A percentile compares a stretch with the other conserved stretches of the same genome.
Evolutionary conservation across 1,140 invertebrate genomes (phyloP).

Genomic region (Cherax destructor): DNA sequence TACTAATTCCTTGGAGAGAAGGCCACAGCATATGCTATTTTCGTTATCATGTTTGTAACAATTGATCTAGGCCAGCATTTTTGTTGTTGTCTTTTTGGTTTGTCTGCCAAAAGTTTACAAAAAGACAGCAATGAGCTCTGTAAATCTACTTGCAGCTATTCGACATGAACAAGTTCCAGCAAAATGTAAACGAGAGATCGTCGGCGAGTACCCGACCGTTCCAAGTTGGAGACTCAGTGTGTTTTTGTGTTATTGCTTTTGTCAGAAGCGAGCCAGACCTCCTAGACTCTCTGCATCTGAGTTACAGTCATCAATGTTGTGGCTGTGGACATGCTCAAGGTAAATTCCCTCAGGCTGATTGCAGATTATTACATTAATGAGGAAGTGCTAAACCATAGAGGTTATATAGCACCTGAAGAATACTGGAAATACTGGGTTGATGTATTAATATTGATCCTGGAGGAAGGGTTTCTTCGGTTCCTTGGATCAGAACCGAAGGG

Average conservation of each 20-base stretch:
- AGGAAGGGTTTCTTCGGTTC: not conserved
- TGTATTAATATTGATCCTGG: not conserved
- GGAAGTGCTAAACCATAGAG: too few relatives aligned
- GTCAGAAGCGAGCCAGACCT: constrained; percentile 90
- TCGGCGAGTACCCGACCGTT: constrained; percentile 93
- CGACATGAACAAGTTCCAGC: constrained; percentile 98
- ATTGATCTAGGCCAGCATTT: too few relatives aligned
- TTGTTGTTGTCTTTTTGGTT: too few relatives aligned
- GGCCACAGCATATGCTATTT: too few relatives aligned
- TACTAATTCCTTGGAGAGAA: too few relatives aligned
- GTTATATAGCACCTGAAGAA: too few relatives aligned
- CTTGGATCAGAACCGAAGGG: not conserved
- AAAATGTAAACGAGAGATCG: constrained; percentile 93
- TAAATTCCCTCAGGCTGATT: constrained; percentile 75
- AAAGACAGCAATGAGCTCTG: too few relatives aligned
- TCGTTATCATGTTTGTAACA: too few relatives aligned
- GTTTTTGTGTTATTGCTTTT: constrained; percentile 91
- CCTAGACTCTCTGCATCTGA: constrained; percentile 95
- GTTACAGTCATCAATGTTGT: constrained; percentile 97
- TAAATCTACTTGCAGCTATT: constrained; percentile 83
- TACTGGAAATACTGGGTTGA: too few relatives aligned
- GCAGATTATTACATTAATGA: too few relatives aligned
- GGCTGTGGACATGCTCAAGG: constrained; percentile 97
- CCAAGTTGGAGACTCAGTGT: constrained; percentile 92
- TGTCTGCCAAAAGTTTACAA: too few relatives aligned